Evolutionary conservation across 2,797 vertebrate genomes (phyloP), one percentile per base, ranked within the genome.

Genomic region (Nannoperca obscura): DNA sequence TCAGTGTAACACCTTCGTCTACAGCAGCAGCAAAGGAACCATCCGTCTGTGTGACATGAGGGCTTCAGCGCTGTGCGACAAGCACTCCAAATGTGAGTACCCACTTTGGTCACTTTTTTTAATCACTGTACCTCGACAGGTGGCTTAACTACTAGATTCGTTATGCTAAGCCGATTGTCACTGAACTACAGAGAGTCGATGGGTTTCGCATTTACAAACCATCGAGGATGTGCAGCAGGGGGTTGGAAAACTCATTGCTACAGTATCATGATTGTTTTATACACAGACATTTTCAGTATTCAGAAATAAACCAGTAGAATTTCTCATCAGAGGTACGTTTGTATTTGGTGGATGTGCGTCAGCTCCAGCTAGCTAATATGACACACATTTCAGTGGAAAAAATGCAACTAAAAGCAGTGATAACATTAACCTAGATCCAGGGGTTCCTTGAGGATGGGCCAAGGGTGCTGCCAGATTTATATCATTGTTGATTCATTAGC

Each of bases 21-120:
- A 99, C 95, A 99, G 98, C 96, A 99, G 98, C 95, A 99, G 98
- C 91, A 99, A 99, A 94, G 98, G 98, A 86, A 99, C 97, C 4
- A 98, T 99, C 78, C 97, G 98, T n/a, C 93, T 99, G 68, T 99
- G 98, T 76, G 98, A 99, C 86, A 99, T 99, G 98, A 94, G 98
- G 62, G 96, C 94, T 0, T 97, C 98, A 0, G 98, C 98, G 0
- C 96, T 99, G 40, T 99, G 98, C 76, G 98, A 99, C 91, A 96
- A 96, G 49, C 98, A 99, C 90, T 97, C 97, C 0, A 99, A 99
- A 93, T 9, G 98, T 99, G 91, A 97, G 97, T 52, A 12, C 4
- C 15, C 19, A 1, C 30, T 60, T 2, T 15, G 24, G 17, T 54
- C 53, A n/a, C n/a, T 40, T 63, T 44, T n/a, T n/a, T n/a, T n/a